These are phyloP conservation scores for Sporophila hypoxantha DNA, from an alignment of 2,113 vertebrate genomes.

Conservation along the genomic window DNA sequence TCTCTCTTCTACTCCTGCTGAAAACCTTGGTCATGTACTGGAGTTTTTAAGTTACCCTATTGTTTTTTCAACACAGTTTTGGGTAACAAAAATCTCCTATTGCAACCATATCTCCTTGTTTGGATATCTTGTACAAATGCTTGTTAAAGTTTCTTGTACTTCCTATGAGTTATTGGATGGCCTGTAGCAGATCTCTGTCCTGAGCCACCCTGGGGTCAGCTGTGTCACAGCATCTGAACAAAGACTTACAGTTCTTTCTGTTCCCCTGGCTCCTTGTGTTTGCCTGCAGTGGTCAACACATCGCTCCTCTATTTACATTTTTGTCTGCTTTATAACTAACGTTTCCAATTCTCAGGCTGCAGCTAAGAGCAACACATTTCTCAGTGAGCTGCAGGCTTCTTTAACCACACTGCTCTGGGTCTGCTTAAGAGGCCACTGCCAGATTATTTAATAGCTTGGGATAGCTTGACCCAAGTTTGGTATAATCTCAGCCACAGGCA, in stretches of 20 bases:
- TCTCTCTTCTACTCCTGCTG: neutral
- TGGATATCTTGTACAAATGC: neutral
- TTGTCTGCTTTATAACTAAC: neutral
- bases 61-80: neutral
- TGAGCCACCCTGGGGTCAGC: neutral
- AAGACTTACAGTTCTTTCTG: conserved; percentile 17
- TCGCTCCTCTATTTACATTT: neutral
- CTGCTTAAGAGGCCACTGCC: neutral
- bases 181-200: neutral
- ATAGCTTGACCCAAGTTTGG: neutral
- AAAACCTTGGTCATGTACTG: neutral
- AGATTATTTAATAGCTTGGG: neutral
- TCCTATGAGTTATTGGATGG: neutral
- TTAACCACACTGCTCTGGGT: neutral
- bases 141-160: neutral
- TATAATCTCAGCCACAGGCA: neutral
- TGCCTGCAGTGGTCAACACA: neutral
- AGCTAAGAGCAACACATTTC: neutral
- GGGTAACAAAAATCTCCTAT: neutral
- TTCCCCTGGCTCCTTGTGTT: neutral
- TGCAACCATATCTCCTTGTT: neutral
- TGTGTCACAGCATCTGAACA: conserved; percentile 4
- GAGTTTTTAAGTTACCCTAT: neutral
- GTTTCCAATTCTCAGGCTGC: neutral
- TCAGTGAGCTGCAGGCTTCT: neutral